Evolutionary conservation across 1,140 invertebrate species (phyloP), one percentile per base, ranked within the genome.

Genomic region (Cydia strobilella): DNA sequence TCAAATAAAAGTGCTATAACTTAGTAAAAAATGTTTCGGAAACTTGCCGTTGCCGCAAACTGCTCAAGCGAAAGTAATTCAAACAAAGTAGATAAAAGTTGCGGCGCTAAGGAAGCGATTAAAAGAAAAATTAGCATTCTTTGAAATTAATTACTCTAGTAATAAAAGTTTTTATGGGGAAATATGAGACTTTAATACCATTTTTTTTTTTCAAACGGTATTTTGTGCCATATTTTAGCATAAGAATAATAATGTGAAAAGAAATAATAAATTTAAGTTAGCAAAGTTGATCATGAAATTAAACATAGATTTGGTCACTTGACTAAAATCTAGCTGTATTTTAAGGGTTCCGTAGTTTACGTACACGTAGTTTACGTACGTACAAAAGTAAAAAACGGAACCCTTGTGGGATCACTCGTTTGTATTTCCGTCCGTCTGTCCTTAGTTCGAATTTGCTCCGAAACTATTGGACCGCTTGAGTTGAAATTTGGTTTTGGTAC

Each of bases 51-150:
- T 86, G 80, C 82, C 82, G 77, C 82, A 80, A 87, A 89, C 85
- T 86, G 85, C 80, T 86, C 85, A 81, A 78, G 79, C 82, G 83
- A 88, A 91, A 91, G 88, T 89, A 91, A 91, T 89, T 89, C 85
- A 88, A 90, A 91, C 88, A 90, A 91, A 91, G 88, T 88, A 88
- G 89, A 90, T 91, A 90, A 90, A 91, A 91, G 86, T 91, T 89
- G 88, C 82, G 87, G 84, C 85, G 87, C 86, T 87, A 90, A 89
- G 86, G 87, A 87, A 91, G 89, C 87, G 88, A 91, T 87, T 91
- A 91, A 90, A 90, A 88, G 89, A 89, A 90, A 91, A 91, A 91
- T 90, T 91, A 86, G 86, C 89, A 91, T 91, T 90, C 88, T 90
- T 91, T 84, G 80, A 86, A 90, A 90, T 90, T 90, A 90, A 90